Evolutionary conservation across 1,140 invertebrate genomes (phyloP).

Genomic region (Fragariocoptes setiger): DNA sequence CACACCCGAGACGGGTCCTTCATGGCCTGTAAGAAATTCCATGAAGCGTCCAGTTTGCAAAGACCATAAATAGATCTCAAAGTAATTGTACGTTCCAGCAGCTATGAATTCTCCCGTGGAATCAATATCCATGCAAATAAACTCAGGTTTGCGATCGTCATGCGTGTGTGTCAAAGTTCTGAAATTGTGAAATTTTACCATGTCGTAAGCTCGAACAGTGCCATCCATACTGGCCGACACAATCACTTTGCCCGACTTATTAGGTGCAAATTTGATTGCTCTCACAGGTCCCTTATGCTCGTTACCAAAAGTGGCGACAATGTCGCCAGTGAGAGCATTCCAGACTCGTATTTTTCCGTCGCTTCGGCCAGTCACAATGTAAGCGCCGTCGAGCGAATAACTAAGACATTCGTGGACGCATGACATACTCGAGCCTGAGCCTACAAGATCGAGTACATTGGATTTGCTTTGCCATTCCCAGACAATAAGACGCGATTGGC

Average conservation of each 20-base stretch:
- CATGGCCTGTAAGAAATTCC: slow-evolving; percentile 40
- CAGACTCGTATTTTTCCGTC: slow-evolving; percentile 89
- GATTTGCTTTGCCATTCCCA: slow-evolving; percentile 99
- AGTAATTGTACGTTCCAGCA: slow-evolving; percentile 65
- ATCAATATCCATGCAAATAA: slow-evolving; percentile 64
- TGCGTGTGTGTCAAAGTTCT: slow-evolving; percentile 58
- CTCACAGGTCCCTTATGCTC: slow-evolving; percentile 56
- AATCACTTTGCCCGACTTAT: slow-evolving; percentile 43
- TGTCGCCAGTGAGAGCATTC: slow-evolving; percentile 63
- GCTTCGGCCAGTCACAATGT: slow-evolving; percentile 63
- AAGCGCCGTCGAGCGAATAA: slow-evolving; percentile 66
- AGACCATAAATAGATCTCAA: slow-evolving; percentile 84
- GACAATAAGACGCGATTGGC: slow-evolving; percentile 38
- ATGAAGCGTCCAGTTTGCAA: slow-evolving; percentile 57
- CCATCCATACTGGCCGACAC: slow-evolving; percentile 71
- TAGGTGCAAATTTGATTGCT: slow-evolving; percentile 47
- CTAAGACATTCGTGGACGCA: slow-evolving; percentile 52
- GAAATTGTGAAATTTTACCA: slow-evolving; percentile 78
- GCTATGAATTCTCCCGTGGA: slow-evolving; percentile 48
- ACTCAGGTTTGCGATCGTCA: slow-evolving; percentile 37
- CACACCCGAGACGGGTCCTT: slow-evolving; percentile 52
- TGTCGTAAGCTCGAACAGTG: slow-evolving; percentile 72
- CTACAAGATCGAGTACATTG: slow-evolving; percentile 89
- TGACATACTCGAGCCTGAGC: slow-evolving; percentile 27
- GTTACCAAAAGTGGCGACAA: slow-evolving; percentile 55